Evolutionary conservation across 2,888 invertebrate species (phyloP), one percentile per base, ranked within the genome.

Genomic region (Drosophila pullipes): DNA sequence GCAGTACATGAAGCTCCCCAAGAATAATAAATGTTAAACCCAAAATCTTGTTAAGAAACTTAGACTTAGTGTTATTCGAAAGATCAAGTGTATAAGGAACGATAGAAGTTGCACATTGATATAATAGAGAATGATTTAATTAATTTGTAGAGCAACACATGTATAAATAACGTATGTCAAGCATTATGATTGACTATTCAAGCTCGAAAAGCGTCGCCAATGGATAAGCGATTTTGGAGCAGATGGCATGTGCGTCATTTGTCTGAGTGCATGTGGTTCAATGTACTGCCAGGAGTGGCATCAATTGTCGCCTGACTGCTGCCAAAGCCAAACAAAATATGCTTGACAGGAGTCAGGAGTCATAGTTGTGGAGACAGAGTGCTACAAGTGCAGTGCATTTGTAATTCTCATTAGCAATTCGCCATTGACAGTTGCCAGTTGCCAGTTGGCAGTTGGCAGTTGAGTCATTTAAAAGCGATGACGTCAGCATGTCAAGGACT

Each of bases 191-290:
- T 10, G 30, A 44, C 30, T 30, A n/a, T 11, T 6, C 22, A 44
- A 68, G 63, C 55, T 53, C 18, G 53, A 41, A 52, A 11, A 37
- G 53, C 37, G 18, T 55, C 31, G 25, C 31, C 47, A 47, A 33
- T 22, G 50, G 54, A 50, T 61, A 50, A 64, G 47, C 53, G 49
- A 35, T 62, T 53, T 62, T 31, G 61, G 54, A 55, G 49, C 62
- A 64, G 52, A 59, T 69, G 64, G 67, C 68, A 60, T 75, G 67
- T 89, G 76, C 87, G 86, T 89, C 86, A 89, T 83, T 82, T 71
- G 73, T 55, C 39, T 39, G 62, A 47, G 22, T 69, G 72, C 57
- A 76, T 59, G 68, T 59, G 72, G 82, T 82, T 82, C 82, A 82
- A 69, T 80, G 82, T 67, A 67, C 80, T 66, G 64, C 50, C 39